phyloP scores from a whole-genome alignment of 2,797 vertebrate species.

The Macroramphosus scolopax region DNA sequence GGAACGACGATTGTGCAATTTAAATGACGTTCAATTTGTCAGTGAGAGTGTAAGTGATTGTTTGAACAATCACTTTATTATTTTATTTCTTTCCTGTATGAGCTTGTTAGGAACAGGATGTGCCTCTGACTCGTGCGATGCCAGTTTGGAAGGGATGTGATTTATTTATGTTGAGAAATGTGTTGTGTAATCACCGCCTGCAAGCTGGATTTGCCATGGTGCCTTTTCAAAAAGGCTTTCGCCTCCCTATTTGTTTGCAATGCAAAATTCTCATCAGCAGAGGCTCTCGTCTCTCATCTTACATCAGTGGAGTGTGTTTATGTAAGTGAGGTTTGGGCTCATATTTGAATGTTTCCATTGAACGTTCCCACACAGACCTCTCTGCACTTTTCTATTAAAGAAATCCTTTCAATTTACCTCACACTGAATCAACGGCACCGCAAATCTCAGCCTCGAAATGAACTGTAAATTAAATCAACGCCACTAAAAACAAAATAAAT shows the following conservation, averaged over 20 bases:
- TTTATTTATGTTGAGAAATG: conserved; percentile 34
- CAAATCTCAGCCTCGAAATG: too few species aligned
- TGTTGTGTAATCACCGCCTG: conserved; percentile 49
- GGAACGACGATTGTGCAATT: neutral
- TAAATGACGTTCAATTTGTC: neutral
- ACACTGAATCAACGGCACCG: too few species aligned
- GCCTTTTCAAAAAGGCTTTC: conserved; percentile 22
- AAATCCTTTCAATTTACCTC: too few species aligned
- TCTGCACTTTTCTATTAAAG: too few species aligned
- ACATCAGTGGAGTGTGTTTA: conserved; percentile 21
- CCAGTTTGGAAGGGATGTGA: conserved; percentile 8
- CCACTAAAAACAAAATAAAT: too few species aligned
- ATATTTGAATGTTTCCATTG: conserved; percentile 67
- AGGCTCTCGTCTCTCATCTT: conserved; percentile 8
- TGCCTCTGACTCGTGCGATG: conserved; percentile 16
- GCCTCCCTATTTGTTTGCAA: conserved; percentile 60
- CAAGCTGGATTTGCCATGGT: conserved; percentile 6
- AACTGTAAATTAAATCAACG: too few species aligned
- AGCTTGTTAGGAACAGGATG: conserved; percentile 29
- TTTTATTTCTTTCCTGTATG: conserved; percentile 3
- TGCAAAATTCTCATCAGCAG: conserved; percentile 54
- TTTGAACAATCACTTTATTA: conserved; percentile 1
- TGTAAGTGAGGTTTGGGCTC: conserved; percentile 37
- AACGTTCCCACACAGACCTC: conserved; percentile 25
- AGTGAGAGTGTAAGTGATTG: neutral